Conservation (phyloP, 2,113 vertebrate genomes). For the Melanocharis versteri region DNA sequence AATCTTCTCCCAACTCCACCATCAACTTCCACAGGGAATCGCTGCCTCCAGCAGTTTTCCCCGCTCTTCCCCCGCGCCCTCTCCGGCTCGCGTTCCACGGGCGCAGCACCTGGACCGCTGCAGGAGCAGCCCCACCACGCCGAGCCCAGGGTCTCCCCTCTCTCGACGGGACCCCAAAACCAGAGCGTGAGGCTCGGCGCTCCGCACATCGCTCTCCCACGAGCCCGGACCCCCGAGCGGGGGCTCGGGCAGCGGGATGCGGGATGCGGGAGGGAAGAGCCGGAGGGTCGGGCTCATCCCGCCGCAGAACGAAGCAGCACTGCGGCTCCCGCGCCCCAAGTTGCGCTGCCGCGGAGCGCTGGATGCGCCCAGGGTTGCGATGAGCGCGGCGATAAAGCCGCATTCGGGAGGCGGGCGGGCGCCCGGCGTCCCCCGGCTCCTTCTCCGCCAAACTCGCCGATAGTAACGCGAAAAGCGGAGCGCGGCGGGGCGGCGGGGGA, state of each 20-base stretch:
- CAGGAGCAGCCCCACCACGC: background rate
- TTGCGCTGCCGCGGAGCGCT: background rate
- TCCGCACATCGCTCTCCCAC: background rate
- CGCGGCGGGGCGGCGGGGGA: background rate
- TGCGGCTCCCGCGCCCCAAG: background rate
- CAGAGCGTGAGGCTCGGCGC: fast-evolving
- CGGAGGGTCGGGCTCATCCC: background rate
- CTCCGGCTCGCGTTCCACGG: fast-evolving
- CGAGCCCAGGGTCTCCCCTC: fast-evolving
- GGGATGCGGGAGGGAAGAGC: background rate
- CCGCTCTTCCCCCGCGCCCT: background rate
- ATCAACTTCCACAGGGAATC: background rate
- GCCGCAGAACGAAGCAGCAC: background rate
- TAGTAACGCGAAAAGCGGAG: fast-evolving
- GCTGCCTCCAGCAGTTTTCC: background rate
- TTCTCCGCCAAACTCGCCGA: background rate
- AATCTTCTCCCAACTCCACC: background rate
- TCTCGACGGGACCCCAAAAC: fast-evolving
- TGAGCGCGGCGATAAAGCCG: no score
- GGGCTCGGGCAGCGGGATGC: background rate
- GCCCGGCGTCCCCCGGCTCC: fast-evolving
- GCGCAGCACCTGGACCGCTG: background rate
- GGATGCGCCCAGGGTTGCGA: background rate
- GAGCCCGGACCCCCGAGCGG: background rate
- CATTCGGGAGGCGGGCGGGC: fast-evolving